A percentile compares a stretch with the other conserved stretches of the same genome.
Evolutionary conservation across 2,888 invertebrate genomes (phyloP).

Genomic region (Aporophyla nigra): DNA sequence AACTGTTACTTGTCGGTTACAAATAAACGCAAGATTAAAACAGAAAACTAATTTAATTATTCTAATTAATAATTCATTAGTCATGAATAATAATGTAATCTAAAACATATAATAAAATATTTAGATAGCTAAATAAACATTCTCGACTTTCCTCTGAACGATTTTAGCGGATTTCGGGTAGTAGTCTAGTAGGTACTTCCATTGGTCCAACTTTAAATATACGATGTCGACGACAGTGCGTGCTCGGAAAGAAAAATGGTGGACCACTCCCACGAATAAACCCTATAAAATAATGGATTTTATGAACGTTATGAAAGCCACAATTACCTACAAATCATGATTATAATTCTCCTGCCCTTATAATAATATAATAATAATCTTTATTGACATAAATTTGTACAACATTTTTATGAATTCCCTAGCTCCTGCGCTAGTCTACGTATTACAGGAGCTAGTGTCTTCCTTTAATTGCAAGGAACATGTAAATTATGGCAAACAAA

Average conservation of each 20-base stretch:
- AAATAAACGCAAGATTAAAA: slow-evolving; percentile 58
- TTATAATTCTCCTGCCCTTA: no score
- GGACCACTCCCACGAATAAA: slow-evolving; percentile 87
- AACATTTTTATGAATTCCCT: no score
- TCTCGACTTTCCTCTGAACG: slow-evolving; percentile 85
- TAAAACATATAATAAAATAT: slow-evolving; percentile 3
- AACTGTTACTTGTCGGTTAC: slow-evolving; percentile 22
- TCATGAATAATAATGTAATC: slow-evolving; percentile 17
- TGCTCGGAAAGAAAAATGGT: slow-evolving; percentile 90
- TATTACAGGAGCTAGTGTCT: no score
- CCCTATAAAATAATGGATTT: slow-evolving; percentile 81
- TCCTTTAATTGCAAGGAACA: no score
- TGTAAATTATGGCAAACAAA: no score
- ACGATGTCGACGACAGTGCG: slow-evolving; percentile 89
- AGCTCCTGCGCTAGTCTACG: no score
- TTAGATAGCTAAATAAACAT: slow-evolving; percentile 86
- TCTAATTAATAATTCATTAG: slow-evolving; percentile 38
- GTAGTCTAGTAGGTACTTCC: slow-evolving; percentile 89
- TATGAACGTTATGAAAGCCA: not conserved
- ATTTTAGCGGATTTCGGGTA: slow-evolving; percentile 86
- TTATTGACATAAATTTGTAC: no score
- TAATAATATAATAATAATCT: no score
- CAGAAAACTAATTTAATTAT: slow-evolving; percentile 53
- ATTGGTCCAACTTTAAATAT: slow-evolving; percentile 86
- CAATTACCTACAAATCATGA: not conserved